Conservation (phyloP, 2,888 invertebrate species). For the Tridacna crocea region DNA sequence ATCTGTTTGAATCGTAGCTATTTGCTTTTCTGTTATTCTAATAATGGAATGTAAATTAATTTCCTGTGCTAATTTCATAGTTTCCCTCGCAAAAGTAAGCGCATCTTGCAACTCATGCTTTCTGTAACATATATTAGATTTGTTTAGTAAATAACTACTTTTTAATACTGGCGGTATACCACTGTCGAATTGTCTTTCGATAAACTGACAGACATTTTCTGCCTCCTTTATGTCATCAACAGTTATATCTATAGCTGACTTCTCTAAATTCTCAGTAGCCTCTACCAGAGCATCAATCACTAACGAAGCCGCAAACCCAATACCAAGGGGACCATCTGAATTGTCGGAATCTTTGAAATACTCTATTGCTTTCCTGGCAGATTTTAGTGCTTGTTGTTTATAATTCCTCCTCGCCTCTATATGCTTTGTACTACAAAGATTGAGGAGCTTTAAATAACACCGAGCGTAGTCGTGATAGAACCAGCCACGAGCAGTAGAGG, state of each 20-base stretch:
- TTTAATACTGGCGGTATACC: constrained; percentile 8
- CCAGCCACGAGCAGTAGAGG: constrained; percentile 18
- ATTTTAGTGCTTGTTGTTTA: neutral
- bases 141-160: neutral
- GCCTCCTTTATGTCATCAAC: constrained; percentile 3
- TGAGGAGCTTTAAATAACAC: neutral
- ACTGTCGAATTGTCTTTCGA: constrained; percentile 1
- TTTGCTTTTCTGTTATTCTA: too few relatives aligned
- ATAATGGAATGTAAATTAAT: too few relatives aligned
- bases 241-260: neutral
- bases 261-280: too few relatives aligned
- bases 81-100: neutral
- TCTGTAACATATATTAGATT: constrained; percentile 2
- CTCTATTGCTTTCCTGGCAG: constrained; percentile 14
- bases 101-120: neutral
- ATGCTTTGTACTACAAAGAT: neutral
- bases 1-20: too few relatives aligned
- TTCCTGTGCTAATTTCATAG: too few relatives aligned
- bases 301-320: constrained; percentile 12
- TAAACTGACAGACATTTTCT: neutral
- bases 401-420: neutral
- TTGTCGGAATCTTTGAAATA: constrained; percentile 12
- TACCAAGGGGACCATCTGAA: constrained; percentile 27
- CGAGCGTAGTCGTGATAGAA: neutral
- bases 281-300: neutral